Percentiles rank a stretch among this genome's conserved stretches.
Conservation (phyloP, 2,113 vertebrate genomes). For the Tachysurus vachellii region DNA sequence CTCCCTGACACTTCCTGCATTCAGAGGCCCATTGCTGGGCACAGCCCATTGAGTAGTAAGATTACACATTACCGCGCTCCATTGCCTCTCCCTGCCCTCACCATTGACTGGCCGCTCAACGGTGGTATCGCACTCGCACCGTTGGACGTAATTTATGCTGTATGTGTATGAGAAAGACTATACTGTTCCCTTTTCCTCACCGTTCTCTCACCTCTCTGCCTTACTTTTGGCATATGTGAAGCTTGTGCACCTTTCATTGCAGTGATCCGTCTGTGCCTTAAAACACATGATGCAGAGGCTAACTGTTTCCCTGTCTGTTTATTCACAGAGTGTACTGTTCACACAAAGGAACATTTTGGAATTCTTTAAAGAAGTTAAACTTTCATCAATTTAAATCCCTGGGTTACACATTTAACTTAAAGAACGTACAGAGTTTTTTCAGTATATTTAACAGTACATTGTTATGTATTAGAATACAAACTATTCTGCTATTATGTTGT, state of each 20-base stretch:
- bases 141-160: slow-evolving; percentile 94
- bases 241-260: slow-evolving; percentile 55
- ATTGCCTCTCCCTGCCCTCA: slow-evolving; percentile 98
- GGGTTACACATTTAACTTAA: not conserved
- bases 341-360: not conserved
- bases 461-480: not conserved
- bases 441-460: not conserved
- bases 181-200: slow-evolving; percentile 55
- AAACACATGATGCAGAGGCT: slow-evolving; percentile 2
- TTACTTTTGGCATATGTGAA: slow-evolving; percentile 58
- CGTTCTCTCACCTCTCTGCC: slow-evolving; percentile 43
- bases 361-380: not conserved
- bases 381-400: not conserved
- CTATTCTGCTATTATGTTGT: not conserved
- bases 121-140: slow-evolving; percentile 90
- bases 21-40: slow-evolving; percentile 91
- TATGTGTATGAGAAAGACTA: slow-evolving; percentile 75
- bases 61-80: slow-evolving; percentile 99
- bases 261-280: slow-evolving; percentile 48
- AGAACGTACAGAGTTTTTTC: not conserved
- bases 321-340: slow-evolving; percentile 37
- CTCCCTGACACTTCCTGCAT: slow-evolving; percentile 98
- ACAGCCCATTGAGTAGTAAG: slow-evolving; percentile 99
- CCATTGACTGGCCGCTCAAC: slow-evolving; percentile 98
- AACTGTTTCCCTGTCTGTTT: slow-evolving; percentile 41